These are phyloP conservation scores for Enoplosus armatus DNA, from an alignment of 2,797 vertebrate genomes.

Conservation along the genomic window DNA sequence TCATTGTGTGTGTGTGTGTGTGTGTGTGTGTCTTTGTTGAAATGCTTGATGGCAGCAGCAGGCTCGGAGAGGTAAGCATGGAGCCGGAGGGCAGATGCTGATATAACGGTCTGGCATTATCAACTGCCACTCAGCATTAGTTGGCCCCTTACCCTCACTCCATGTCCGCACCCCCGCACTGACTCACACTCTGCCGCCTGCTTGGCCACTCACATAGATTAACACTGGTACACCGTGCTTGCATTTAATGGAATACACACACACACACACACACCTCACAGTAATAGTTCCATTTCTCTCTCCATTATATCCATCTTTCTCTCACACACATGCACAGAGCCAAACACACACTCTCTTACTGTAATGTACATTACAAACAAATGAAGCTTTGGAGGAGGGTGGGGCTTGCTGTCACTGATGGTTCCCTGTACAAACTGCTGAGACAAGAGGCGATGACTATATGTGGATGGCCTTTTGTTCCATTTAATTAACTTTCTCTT, in stretches of 20 bases:
- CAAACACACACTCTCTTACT: constrained; percentile 57
- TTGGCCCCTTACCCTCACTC: constrained; percentile 81
- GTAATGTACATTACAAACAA: constrained; percentile 71
- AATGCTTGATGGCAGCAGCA: constrained; percentile 72
- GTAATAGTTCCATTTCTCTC: constrained; percentile 66
- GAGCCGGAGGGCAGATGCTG: constrained; percentile 86
- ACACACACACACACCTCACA: constrained; percentile 48
- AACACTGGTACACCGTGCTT: constrained; percentile 75
- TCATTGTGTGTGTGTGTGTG: constrained; percentile 35
- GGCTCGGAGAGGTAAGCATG: constrained; percentile 74
- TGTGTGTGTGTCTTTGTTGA: constrained; percentile 56
- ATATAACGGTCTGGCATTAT: constrained; percentile 89
- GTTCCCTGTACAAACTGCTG: constrained; percentile 49
- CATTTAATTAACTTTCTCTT: constrained; percentile 71
- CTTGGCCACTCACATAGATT: constrained; percentile 83
- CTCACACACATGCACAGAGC: constrained; percentile 28
- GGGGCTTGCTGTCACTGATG: constrained; percentile 44
- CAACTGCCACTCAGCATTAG: constrained; percentile 88
- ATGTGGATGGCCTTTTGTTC: constrained; percentile 67
- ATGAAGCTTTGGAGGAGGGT: constrained; percentile 62
- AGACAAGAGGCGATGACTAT: constrained; percentile 52
- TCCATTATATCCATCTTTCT: constrained; percentile 35
- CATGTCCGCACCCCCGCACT: constrained; percentile 84
- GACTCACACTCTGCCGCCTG: constrained; percentile 85
- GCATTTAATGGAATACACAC: constrained; percentile 79